A percentile compares a stretch with the other conserved stretches of the same genome.
phyloP scores from a whole-genome alignment of 2,888 invertebrate species.

The Cloeon dipterum region DNA sequence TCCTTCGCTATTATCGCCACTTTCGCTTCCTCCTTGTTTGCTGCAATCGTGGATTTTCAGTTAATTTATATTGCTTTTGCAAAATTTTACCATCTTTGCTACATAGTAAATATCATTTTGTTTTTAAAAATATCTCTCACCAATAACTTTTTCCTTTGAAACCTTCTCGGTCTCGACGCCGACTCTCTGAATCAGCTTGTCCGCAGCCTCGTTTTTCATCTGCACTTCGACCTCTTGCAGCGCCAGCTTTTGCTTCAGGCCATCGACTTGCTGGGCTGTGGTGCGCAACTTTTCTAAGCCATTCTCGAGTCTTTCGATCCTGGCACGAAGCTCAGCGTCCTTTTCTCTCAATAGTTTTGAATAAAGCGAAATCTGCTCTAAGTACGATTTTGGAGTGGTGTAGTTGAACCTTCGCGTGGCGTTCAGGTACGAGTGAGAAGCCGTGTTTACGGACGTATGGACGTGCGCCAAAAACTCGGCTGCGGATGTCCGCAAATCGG shows the following conservation, averaged over 20 bases:
- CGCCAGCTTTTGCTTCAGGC: constrained; percentile 50
- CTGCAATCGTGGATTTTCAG: constrained; percentile 15
- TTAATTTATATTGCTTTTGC: too few relatives aligned
- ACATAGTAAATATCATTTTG: too few relatives aligned
- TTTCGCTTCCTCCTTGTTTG: constrained; percentile 68
- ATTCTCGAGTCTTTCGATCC: constrained; percentile 59
- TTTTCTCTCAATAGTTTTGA: constrained; percentile 21
- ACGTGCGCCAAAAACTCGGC: constrained; percentile 77
- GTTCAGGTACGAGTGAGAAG: constrained; percentile 52
- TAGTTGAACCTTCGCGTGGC: constrained; percentile 86
- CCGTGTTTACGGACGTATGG: constrained; percentile 67
- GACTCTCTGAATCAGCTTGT: constrained; percentile 65
- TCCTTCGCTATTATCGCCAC: constrained; percentile 75
- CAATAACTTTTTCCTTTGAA: constrained; percentile 51
- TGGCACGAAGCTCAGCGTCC: constrained; percentile 37
- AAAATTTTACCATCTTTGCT: too few relatives aligned
- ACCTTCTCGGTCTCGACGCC: constrained; percentile 81
- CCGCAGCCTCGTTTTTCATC: constrained; percentile 74
- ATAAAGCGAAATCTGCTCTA: constrained; percentile 73
- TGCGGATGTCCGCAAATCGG: constrained; percentile 24
- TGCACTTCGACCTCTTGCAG: constrained; percentile 63
- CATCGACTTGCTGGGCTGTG: constrained; percentile 68
- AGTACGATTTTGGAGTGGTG: constrained; percentile 87
- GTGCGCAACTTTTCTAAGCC: constrained; percentile 71
- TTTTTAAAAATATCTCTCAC: too few relatives aligned